phyloP scores from a whole-genome alignment of 2,888 invertebrate genomes.

The Synanthedon tipuliformis region DNA sequence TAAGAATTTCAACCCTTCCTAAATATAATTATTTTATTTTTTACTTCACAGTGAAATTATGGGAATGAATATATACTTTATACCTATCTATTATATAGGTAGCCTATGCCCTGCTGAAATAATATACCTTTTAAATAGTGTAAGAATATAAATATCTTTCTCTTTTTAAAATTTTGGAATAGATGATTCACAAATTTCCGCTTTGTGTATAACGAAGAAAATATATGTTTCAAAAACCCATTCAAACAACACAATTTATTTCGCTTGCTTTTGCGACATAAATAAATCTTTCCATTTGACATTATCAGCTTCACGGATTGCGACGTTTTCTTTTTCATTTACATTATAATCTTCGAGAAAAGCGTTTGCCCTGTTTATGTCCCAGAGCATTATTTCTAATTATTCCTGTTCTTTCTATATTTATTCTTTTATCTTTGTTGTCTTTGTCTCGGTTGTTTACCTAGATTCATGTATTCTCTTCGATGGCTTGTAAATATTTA shows the following conservation, averaged over 20 bases:
- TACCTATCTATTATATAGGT: too few relatives aligned
- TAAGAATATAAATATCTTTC: too few relatives aligned
- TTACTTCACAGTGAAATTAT: too few relatives aligned
- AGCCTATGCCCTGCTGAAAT: too few relatives aligned
- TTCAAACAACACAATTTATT: neutral
- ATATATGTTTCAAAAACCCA: too few relatives aligned
- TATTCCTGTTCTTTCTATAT: constrained; percentile 38
- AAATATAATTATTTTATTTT: too few relatives aligned
- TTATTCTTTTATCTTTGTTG: constrained; percentile 31
- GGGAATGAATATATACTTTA: too few relatives aligned
- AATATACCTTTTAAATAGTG: too few relatives aligned
- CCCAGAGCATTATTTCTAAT: constrained; percentile 52
- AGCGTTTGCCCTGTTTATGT: constrained; percentile 35
- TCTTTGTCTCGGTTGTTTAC: constrained; percentile 37
- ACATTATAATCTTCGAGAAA: constrained; percentile 21
- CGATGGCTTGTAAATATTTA: constrained; percentile 23
- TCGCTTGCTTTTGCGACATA: constrained; percentile 4
- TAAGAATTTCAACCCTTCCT: too few relatives aligned
- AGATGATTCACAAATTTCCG: too few relatives aligned
- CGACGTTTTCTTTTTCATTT: constrained; percentile 16
- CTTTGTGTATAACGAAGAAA: too few relatives aligned
- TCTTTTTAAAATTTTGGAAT: too few relatives aligned
- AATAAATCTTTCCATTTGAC: constrained; percentile 18
- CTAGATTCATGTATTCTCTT: constrained; percentile 22
- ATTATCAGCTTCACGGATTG: constrained; percentile 15